Conservation (phyloP, 2,797 vertebrate genomes). For the Falco cherrug region DNA sequence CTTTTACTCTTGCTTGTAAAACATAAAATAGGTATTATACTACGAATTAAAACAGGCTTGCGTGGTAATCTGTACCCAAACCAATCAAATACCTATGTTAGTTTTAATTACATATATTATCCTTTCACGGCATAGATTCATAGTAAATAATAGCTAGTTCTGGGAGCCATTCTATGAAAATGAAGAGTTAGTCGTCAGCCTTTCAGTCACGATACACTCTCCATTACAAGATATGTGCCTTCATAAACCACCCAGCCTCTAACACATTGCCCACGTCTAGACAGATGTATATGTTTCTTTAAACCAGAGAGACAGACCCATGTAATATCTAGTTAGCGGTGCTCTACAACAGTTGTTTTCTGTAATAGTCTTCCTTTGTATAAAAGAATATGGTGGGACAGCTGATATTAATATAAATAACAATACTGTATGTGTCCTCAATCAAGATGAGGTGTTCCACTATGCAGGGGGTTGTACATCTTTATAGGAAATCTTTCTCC, state of each 20-base stretch:
- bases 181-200: background rate
- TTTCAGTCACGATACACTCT: background rate
- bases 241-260: background rate
- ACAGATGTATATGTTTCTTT: background rate
- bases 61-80: background rate
- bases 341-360: background rate
- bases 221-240: background rate
- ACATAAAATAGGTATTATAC: background rate
- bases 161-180: background rate
- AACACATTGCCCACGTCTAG: background rate
- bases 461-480: background rate
- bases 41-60: background rate
- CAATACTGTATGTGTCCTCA: background rate
- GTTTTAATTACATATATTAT: background rate
- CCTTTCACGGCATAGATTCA: accelerated
- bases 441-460: background rate
- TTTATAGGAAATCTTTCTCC: background rate
- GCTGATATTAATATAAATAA: background rate
- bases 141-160: background rate
- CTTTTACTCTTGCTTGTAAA: background rate
- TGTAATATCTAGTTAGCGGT: background rate
- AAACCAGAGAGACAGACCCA: background rate
- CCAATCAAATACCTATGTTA: background rate
- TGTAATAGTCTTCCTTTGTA: background rate
- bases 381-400: background rate